phyloP scores from a whole-genome alignment of 2,888 invertebrate genomes.

The Elegia similella region DNA sequence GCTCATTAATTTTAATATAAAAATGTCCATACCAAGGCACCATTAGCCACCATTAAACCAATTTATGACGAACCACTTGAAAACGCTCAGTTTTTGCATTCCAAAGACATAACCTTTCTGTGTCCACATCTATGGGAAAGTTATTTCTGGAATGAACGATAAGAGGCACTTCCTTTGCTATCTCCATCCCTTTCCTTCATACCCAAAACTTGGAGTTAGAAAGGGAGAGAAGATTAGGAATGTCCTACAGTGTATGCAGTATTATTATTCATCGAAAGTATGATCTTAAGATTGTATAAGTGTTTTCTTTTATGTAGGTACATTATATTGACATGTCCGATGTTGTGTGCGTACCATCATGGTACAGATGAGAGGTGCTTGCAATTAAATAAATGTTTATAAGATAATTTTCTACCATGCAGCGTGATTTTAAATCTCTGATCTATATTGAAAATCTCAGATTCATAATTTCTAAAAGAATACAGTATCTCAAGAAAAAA shows the following conservation, averaged over 20 bases:
- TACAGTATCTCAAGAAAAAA: no score
- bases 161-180: conserved; percentile 59
- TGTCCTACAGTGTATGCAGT: conserved; percentile 64
- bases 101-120: conserved; percentile 46
- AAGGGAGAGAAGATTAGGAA: conserved; percentile 51
- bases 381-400: not conserved
- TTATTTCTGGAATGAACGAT: conserved; percentile 77
- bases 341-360: conserved; percentile 5
- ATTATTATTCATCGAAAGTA: conserved; percentile 66
- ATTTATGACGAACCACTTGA: conserved; percentile 32
- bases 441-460: no score
- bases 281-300: conserved; percentile 36
- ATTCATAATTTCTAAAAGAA: no score
- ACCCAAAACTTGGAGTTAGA: conserved; percentile 19
- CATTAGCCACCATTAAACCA: conserved; percentile 19
- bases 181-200: conserved; percentile 38
- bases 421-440: no score
- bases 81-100: conserved; percentile 58
- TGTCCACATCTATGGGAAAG: conserved; percentile 73
- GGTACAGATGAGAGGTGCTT: not conserved
- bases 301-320: conserved; percentile 21
- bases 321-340: conserved; percentile 19
- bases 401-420: no score
- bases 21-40: conserved; percentile 6
- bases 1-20: not conserved